phyloP scores from a whole-genome alignment of 2,797 vertebrate species.

The Pseudochirops cupreus region DNA sequence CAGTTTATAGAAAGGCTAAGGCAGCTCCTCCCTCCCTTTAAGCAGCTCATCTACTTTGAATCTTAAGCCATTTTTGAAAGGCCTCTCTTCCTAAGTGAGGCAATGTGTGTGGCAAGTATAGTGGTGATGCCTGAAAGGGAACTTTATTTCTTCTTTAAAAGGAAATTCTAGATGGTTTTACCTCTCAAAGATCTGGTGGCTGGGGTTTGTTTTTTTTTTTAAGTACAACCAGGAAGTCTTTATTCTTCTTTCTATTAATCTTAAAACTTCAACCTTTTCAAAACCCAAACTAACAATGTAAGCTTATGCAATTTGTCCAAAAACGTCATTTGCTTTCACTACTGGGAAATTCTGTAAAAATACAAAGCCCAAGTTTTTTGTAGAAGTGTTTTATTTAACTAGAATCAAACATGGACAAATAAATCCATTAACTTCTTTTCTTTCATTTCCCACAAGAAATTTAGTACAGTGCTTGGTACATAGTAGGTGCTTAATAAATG shows the following conservation, averaged over 20 bases:
- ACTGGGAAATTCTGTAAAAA: neutral
- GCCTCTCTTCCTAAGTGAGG: neutral
- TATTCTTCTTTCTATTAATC: neutral
- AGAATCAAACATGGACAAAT: neutral
- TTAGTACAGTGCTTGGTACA: neutral
- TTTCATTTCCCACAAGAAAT: neutral
- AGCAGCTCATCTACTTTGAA: neutral
- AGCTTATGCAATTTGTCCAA: neutral
- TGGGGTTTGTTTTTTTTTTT: neutral
- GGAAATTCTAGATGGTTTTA: neutral
- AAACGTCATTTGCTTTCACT: constrained; percentile 14
- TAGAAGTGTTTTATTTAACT: neutral
- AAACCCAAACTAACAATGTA: constrained; percentile 29
- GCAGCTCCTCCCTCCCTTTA: neutral
- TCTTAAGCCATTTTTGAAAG: neutral
- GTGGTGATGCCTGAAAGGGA: neutral
- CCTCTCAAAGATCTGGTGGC: neutral
- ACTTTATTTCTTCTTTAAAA: neutral
- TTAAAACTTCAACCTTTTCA: neutral
- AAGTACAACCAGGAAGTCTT: neutral
- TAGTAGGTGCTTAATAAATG: neutral
- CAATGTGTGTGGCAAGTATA: too few relatives aligned
- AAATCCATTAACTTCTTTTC: neutral
- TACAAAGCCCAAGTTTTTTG: neutral
- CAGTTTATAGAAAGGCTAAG: neutral